These are phyloP conservation scores for Vespertilio murinus DNA, from an alignment of 2,797 vertebrate species.

Conservation along the genomic window DNA sequence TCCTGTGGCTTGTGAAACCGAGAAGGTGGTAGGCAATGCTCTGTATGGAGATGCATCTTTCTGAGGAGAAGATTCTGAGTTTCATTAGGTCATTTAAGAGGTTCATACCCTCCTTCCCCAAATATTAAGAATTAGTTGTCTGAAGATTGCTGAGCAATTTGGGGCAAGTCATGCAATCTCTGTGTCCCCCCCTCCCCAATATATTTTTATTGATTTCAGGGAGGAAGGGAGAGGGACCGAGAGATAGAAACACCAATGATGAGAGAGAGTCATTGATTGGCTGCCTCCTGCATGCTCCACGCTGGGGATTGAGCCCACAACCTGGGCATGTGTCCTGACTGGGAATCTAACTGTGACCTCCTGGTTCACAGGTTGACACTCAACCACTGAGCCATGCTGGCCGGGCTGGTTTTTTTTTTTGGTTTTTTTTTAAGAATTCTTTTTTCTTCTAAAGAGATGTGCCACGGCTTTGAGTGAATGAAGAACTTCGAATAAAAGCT, in stretches of 20 bases:
- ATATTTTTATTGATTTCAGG: too few relatives aligned
- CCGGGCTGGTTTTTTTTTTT: too few relatives aligned
- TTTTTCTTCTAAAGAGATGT: background rate
- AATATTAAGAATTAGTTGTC: background rate
- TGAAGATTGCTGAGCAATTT: constrained; percentile 8
- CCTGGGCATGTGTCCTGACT: too few relatives aligned
- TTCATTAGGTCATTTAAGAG: background rate
- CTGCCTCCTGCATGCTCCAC: too few relatives aligned
- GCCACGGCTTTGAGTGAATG: background rate
- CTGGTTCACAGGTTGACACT: too few relatives aligned
- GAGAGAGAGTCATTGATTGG: too few relatives aligned
- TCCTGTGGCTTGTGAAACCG: background rate
- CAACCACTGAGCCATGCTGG: too few relatives aligned
- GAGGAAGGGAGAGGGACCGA: too few relatives aligned
- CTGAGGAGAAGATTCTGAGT: background rate
- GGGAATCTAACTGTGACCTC: too few relatives aligned
- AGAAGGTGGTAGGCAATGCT: background rate
- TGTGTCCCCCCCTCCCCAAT: too few relatives aligned
- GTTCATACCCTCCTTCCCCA: background rate
- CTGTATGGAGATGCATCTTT: background rate
- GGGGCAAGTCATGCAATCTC: background rate
- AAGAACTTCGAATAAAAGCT: background rate
- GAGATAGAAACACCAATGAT: too few relatives aligned
- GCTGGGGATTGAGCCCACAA: too few relatives aligned
- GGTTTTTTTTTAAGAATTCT: background rate